Evolutionary conservation across 2,888 invertebrate species (phyloP), one percentile per base, ranked within the genome.

Genomic region (Trissonchulus latispiculum): DNA sequence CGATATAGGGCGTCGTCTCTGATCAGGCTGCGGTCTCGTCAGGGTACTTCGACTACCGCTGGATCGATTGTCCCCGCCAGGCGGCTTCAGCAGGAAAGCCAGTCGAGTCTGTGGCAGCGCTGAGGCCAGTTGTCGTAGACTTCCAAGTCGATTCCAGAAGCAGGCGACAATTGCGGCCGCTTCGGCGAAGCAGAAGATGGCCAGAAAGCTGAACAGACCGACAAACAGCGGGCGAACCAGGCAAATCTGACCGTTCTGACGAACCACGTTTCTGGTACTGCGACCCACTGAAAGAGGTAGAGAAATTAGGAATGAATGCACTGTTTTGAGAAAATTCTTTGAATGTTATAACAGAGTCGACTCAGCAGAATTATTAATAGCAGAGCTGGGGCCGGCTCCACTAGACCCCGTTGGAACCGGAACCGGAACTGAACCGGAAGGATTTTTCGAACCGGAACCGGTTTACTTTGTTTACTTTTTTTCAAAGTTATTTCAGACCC

Each of bases 241-340:
- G 33, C 72, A 72, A n/a, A 72, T 36, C n/a, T 68, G 61, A 8
- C 72, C 72, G 61, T 68, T 72, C 18, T 23, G 48, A 48, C 48
- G 48, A 23, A 48, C 48, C 8, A 48, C 8, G 48, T 48, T 48
- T n/a, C n/a, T n/a, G n/a, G n/a, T n/a, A n/a, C n/a, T n/a, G n/a
- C n/a, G n/a, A n/a, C n/a, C n/a, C n/a, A n/a, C n/a, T n/a, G n/a
- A n/a, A n/a, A n/a, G n/a, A n/a, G n/a, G n/a, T n/a, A n/a, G n/a
- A n/a, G n/a, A n/a, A n/a, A n/a, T n/a, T n/a, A n/a, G n/a, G n/a
- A n/a, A n/a, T n/a, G n/a, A n/a, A n/a, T n/a, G n/a, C n/a, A n/a
- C n/a, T n/a, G n/a, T n/a, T n/a, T n/a, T n/a, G n/a, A n/a, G n/a
- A n/a, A n/a, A n/a, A n/a, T n/a, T n/a, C n/a, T n/a, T n/a, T n/a